Conservation (phyloP, 2,888 invertebrate genomes). For the Arge pagana region DNA sequence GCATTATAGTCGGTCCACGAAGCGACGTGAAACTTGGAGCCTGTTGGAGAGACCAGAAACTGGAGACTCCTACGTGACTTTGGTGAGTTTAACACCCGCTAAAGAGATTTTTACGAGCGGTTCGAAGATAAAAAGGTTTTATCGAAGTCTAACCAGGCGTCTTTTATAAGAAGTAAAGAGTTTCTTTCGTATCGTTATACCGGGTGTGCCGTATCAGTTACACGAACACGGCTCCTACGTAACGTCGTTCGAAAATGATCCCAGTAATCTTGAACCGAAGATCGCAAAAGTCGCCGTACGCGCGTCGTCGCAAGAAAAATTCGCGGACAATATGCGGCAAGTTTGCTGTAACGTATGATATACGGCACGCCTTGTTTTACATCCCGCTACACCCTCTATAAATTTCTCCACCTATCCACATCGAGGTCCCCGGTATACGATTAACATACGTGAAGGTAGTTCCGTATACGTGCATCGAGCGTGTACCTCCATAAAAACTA, state of each 20-base stretch:
- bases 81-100: slow-evolving; percentile 30
- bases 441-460: slow-evolving; percentile 5
- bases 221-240: no score
- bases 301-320: no score
- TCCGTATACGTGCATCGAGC: slow-evolving; percentile 13
- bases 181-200: slow-evolving; percentile 10
- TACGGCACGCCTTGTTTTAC: background rate
- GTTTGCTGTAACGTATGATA: no score
- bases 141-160: slow-evolving; percentile 12
- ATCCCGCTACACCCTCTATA: background rate
- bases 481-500: slow-evolving; percentile 11
- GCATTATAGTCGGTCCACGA: no score
- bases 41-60: slow-evolving; percentile 28
- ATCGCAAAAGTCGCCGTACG: no score
- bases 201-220: no score
- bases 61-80: slow-evolving; percentile 3
- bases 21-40: no score
- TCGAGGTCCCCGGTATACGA: background rate
- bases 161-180: slow-evolving; percentile 2
- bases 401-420: no score
- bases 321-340: no score
- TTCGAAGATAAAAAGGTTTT: slow-evolving; percentile 34
- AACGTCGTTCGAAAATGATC: no score
- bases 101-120: slow-evolving; percentile 36
- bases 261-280: no score